Evolutionary conservation across 2,113 vertebrate genomes (phyloP), one percentile per base, ranked within the genome.

Genomic region (Excalfactoria chinensis): DNA sequence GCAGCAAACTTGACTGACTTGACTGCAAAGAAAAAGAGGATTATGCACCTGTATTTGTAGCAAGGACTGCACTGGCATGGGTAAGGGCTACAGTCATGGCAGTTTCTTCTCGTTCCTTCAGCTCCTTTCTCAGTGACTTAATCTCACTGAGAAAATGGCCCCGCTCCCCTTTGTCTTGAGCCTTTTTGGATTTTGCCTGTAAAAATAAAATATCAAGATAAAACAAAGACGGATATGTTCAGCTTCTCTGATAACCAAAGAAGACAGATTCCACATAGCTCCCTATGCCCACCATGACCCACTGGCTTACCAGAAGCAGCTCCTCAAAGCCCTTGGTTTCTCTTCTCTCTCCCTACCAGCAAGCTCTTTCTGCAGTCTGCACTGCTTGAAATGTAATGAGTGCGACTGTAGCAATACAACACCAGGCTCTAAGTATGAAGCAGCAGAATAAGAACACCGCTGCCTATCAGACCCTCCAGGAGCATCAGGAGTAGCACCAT

Each of bases 21-120:
- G 17, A 63, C 43, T 22, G 6, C 35, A 43, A 48, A 63, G 40
- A 8, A 60, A 28, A 26, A 44, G 85, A 41, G 18, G 37, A 20
- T 62, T 8, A 43, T 95, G 55, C 77, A 99, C 99, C 99, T 59
- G 99, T 99, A 72, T 98, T 99, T 3, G 99, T 99, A 16, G 99
- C 98, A 25, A 99, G 98, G 87, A 99, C 95, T 14, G 99, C 96
- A 1, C 95, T 95, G 5, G 98, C 99, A 0, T 92, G 72, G 44
- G 93, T 96, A 19, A 99, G 98, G 87, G 98, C 98, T 85, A 98
- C 96, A 6, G 96, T 58, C 85, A 98, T 98, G 53, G 99, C 99
- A 0, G 98, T 86, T n/a, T 98, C 97, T 76, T 99, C 99, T 66
- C 98, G 97, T 53, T 93, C 97, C 94, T 97, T 98, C 93, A 99